phyloP scores from a whole-genome alignment of 1,140 invertebrate genomes.

The Acromyrmex heyeri region DNA sequence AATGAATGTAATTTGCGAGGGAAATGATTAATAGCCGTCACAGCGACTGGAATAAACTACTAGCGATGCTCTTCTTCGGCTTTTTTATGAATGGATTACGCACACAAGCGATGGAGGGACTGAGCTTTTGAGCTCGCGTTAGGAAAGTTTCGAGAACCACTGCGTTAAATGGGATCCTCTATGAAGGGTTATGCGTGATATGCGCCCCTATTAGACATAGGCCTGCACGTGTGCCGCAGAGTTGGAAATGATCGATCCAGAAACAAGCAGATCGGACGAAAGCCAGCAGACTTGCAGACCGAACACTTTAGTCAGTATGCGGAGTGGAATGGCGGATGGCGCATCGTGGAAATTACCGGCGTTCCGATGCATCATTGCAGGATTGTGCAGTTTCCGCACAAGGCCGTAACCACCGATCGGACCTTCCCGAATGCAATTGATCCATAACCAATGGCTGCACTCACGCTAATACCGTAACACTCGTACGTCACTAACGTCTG shows the following conservation, averaged over 20 bases:
- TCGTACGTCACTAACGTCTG: slow-evolving; percentile 68
- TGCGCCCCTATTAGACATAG: slow-evolving; percentile 46
- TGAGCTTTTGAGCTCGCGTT: not conserved
- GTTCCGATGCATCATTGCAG: slow-evolving; percentile 84
- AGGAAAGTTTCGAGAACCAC: slow-evolving; percentile 49
- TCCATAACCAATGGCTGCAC: slow-evolving; percentile 69
- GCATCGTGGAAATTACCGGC: slow-evolving; percentile 81
- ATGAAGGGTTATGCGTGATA: slow-evolving; percentile 44
- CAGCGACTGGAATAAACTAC: slow-evolving; percentile 44
- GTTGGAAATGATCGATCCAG: slow-evolving; percentile 70
- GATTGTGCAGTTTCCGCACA: slow-evolving; percentile 81
- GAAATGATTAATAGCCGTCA: slow-evolving; percentile 53
- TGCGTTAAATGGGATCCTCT: slow-evolving; percentile 47
- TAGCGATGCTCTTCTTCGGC: slow-evolving; percentile 45
- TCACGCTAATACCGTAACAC: slow-evolving; percentile 74
- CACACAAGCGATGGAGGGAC: not conserved
- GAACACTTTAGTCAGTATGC: slow-evolving; percentile 73
- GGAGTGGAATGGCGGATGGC: slow-evolving; percentile 75
- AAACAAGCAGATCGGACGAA: slow-evolving; percentile 62
- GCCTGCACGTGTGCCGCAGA: slow-evolving; percentile 15
- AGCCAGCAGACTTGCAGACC: slow-evolving; percentile 65
- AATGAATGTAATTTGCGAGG: slow-evolving; percentile 60
- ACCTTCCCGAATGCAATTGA: slow-evolving; percentile 74
- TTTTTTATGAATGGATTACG: slow-evolving; percentile 28
- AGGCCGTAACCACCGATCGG: slow-evolving; percentile 70